Conservation (phyloP, 2,888 invertebrate species). For the Gymnoscelis rufifasciata region DNA sequence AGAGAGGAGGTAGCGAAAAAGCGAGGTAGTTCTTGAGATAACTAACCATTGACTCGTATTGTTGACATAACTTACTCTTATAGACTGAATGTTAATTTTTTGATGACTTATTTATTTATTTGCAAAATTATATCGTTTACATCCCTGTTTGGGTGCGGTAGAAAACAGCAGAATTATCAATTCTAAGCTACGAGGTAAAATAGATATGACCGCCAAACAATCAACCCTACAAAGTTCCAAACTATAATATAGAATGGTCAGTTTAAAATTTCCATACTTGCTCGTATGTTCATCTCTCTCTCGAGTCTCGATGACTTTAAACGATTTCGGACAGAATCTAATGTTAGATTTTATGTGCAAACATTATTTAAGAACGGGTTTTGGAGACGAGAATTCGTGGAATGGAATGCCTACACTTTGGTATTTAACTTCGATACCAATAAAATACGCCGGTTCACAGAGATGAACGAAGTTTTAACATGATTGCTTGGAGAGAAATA, state of each 20-base stretch:
- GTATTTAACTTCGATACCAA: slow-evolving; percentile 18
- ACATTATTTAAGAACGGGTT: slow-evolving; percentile 29
- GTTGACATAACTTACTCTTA: too few species aligned
- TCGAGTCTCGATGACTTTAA: background rate
- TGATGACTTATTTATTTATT: too few species aligned
- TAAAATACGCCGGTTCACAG: slow-evolving; percentile 18
- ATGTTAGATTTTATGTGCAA: slow-evolving; percentile 21
- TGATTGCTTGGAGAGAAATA: background rate
- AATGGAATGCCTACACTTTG: slow-evolving; percentile 26
- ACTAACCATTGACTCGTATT: too few species aligned
- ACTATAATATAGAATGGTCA: slow-evolving; percentile 13
- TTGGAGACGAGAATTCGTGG: slow-evolving; percentile 21
- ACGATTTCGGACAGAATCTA: slow-evolving; percentile 20
- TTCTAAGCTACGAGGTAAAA: too few species aligned
- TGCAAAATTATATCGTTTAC: too few species aligned
- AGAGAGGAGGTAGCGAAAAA: too few species aligned
- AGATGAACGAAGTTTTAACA: slow-evolving; percentile 10
- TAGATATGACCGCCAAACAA: too few species aligned
- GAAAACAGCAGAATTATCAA: too few species aligned
- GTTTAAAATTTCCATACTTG: slow-evolving; percentile 15
- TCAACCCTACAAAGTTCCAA: too few species aligned
- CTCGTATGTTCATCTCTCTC: background rate
- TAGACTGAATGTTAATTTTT: too few species aligned
- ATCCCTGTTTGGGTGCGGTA: too few species aligned
- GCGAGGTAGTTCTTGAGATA: too few species aligned